Evolutionary conservation across 1,140 invertebrate genomes (phyloP), one percentile per base, ranked within the genome.

Genomic region (Listronotus bonariensis): DNA sequence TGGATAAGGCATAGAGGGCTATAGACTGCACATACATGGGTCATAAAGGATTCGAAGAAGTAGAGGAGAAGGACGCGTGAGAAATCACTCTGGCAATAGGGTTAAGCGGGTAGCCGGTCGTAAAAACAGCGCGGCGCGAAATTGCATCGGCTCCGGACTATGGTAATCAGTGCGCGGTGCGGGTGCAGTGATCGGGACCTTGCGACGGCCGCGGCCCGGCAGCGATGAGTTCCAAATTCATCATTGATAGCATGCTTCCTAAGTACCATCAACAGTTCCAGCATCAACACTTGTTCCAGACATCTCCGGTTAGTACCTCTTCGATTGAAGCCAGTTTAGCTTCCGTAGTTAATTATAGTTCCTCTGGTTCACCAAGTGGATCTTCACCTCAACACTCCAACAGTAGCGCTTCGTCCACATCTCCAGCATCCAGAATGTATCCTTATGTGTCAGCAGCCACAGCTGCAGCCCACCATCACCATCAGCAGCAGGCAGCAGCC

Each of bases 201-300:
- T 68, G 68, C 68, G 20, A 36, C 17, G 17, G 32, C 32, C 49
- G 49, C 49, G 49, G 45, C 63, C 65, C 68, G 46, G 64, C 70
- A 71, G 88, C 86, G 85, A 95, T 95, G 92, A 95, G 90, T 89
- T 92, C 90, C 82, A 95, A 96, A 89, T 95, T 95, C 84, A 90
- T 93, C 87, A 93, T 95, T 84, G 92, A 95, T 92, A 94, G 91
- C 86, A 95, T 95, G 92, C 89, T 96, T 83, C 92, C 92, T 73
- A 95, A 95, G 87, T 96, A 96, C 83, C 88, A 90, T 79, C 88
- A 88, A 77, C 89, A 89, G 82, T 90, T 89, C 77, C 87, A 85
- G 82, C 88, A 87, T 82, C 85, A 86, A 70, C 85, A 86, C 74
- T 81, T 87, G 72, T 84, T 84, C 78, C 79, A 80, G 66, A 81